Evolutionary conservation across 2,888 invertebrate species (phyloP).

Genomic region (Aphodius sticticus): DNA sequence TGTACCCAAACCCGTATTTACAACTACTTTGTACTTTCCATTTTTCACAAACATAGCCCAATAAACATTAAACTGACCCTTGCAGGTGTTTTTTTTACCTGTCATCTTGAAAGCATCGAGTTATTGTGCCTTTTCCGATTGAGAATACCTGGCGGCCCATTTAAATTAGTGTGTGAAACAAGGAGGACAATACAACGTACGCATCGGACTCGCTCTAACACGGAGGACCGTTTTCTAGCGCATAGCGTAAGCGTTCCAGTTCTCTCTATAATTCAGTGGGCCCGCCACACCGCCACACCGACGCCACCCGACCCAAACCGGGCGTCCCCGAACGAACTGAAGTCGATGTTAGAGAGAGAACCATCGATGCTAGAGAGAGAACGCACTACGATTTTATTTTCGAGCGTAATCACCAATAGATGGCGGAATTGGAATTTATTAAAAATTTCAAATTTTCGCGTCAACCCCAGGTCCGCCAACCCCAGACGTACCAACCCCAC

Average conservation of each 20-base stretch:
- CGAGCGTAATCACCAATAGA: too few species aligned
- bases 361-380: too few species aligned
- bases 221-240: slow-evolving; percentile 4
- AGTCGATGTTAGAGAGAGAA: too few species aligned
- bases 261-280: neutral
- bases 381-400: too few species aligned
- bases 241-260: slow-evolving; percentile 4
- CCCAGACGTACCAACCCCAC: too few species aligned
- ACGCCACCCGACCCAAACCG: too few species aligned
- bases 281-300: too few species aligned
- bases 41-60: neutral
- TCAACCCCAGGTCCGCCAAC: too few species aligned
- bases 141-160: neutral
- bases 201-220: slow-evolving; percentile 4
- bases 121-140: slow-evolving; percentile 4
- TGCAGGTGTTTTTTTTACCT: slow-evolving; percentile 4
- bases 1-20: neutral
- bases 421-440: too few species aligned
- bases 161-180: slow-evolving; percentile 4
- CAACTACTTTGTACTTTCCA: neutral
- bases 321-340: too few species aligned
- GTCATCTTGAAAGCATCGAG: neutral
- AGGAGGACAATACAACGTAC: neutral
- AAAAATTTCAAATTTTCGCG: too few species aligned
- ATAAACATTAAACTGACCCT: slow-evolving; percentile 4